A percentile compares a stretch with the other conserved stretches of the same genome.
phyloP scores from a whole-genome alignment of 2,888 invertebrate species.

The Odontocolon sp. region DNA sequence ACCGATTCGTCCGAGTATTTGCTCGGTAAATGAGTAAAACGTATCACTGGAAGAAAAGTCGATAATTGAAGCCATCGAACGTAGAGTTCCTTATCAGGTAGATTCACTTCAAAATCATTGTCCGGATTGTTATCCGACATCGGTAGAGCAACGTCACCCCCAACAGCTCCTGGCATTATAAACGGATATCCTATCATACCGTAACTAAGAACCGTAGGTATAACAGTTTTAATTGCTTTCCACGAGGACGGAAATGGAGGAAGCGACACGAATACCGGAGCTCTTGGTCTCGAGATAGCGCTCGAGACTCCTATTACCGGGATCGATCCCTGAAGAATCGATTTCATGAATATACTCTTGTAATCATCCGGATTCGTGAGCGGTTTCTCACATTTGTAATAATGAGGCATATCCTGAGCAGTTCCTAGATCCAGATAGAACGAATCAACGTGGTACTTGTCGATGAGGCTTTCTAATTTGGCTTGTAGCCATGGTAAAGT shows the following conservation, averaged over 20 bases:
- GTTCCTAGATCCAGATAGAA: constrained; percentile 92
- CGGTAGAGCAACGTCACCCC: constrained; percentile 91
- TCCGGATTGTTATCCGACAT: constrained; percentile 86
- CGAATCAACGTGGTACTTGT: constrained; percentile 90
- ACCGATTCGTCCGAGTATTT: constrained; percentile 92
- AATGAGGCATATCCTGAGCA: constrained; percentile 93
- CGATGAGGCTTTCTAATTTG: constrained; percentile 87
- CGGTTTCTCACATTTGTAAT: constrained; percentile 89
- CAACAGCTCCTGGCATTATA: constrained; percentile 95
- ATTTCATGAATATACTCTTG: constrained; percentile 87
- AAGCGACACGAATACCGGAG: constrained; percentile 92
- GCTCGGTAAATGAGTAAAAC: constrained; percentile 94
- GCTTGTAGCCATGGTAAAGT: constrained; percentile 90
- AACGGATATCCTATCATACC: constrained; percentile 97
- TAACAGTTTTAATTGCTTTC: constrained; percentile 91
- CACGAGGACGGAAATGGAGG: constrained; percentile 94
- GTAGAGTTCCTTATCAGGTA: constrained; percentile 92
- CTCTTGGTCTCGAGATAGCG: constrained; percentile 90
- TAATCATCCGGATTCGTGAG: constrained; percentile 92
- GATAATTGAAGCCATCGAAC: constrained; percentile 95
- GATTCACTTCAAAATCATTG: constrained; percentile 88
- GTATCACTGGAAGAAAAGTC: constrained; percentile 94
- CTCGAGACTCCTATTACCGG: constrained; percentile 91
- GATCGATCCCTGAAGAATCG: constrained; percentile 84
- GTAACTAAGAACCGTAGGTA: constrained; percentile 93